Conservation (phyloP, 2,113 vertebrate genomes). For the Pseudopipra pipra region DNA sequence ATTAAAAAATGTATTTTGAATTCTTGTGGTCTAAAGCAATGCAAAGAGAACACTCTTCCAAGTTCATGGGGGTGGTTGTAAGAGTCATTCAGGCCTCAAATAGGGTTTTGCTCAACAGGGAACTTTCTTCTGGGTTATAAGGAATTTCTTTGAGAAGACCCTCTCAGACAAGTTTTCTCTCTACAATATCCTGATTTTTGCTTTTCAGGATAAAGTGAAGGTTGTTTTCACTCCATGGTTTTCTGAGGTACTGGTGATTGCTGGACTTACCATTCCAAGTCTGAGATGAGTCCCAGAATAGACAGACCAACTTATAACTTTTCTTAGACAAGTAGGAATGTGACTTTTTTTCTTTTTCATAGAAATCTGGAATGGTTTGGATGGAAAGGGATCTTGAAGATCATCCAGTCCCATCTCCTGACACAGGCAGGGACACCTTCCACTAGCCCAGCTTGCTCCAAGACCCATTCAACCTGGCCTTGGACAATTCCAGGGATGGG, state of each 20-base stretch:
- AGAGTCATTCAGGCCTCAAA: background rate
- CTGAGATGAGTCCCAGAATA: background rate
- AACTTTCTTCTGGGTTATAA: background rate
- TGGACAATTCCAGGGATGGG: background rate
- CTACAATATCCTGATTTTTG: background rate
- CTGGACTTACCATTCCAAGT: background rate
- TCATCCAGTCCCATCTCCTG: background rate
- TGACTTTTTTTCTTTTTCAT: background rate
- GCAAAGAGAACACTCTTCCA: background rate
- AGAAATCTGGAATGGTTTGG: background rate
- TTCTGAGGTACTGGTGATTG: fast-evolving
- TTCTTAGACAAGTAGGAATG: background rate
- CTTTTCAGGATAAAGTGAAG: background rate
- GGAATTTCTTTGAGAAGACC: background rate
- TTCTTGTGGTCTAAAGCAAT: background rate
- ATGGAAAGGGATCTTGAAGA: background rate
- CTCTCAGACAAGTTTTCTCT: background rate
- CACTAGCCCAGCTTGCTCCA: fast-evolving
- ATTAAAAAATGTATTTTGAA: background rate
- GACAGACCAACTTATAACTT: background rate
- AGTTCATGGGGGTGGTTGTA: fast-evolving
- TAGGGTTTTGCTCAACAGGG: background rate
- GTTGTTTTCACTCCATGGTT: background rate
- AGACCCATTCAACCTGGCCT: fast-evolving
- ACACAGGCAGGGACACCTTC: background rate